Evolutionary conservation across 37 sponge, comb jelly and placozoan species (phyloP).

Genomic region (Eunapius fragilis): DNA sequence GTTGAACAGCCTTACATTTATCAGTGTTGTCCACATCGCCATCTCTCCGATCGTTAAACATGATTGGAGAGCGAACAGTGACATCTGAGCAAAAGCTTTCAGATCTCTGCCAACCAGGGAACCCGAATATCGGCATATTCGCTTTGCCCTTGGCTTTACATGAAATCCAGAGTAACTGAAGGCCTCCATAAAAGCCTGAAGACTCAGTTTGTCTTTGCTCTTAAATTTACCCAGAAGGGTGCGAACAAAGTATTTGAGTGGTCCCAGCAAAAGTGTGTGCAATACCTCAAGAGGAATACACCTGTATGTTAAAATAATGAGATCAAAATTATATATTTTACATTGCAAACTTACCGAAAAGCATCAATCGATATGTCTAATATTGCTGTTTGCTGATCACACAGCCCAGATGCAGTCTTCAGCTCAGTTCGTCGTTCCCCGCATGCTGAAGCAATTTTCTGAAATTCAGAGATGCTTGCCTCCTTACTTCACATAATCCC

Average conservation of each 20-base stretch:
- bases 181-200: slow-evolving; percentile 26
- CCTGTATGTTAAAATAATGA: background rate
- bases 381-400: background rate
- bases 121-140: slow-evolving; percentile 2
- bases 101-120: slow-evolving; percentile 65
- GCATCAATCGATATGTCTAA: slow-evolving; percentile 1
- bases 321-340: background rate
- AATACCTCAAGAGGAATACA: slow-evolving; percentile 50
- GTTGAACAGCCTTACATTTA: background rate
- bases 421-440: slow-evolving; percentile 3
- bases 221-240: slow-evolving; percentile 10
- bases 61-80: slow-evolving; percentile 16
- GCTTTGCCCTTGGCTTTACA: slow-evolving; percentile 11
- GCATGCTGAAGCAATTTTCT: background rate
- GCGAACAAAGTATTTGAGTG: slow-evolving; percentile 42
- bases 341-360: background rate
- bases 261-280: slow-evolving; percentile 49
- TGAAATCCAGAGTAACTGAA: slow-evolving; percentile 46
- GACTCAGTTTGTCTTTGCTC: slow-evolving; percentile 13
- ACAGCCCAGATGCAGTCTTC: slow-evolving; percentile 7
- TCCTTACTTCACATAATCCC: too few species aligned
- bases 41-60: background rate
- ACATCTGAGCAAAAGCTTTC: slow-evolving; percentile 40
- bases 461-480: background rate
- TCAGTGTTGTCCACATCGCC: slow-evolving; percentile 6